These are phyloP conservation scores for Enteromius anoplus DNA, from an alignment of 2,797 vertebrate genomes.

Conservation along the genomic window DNA sequence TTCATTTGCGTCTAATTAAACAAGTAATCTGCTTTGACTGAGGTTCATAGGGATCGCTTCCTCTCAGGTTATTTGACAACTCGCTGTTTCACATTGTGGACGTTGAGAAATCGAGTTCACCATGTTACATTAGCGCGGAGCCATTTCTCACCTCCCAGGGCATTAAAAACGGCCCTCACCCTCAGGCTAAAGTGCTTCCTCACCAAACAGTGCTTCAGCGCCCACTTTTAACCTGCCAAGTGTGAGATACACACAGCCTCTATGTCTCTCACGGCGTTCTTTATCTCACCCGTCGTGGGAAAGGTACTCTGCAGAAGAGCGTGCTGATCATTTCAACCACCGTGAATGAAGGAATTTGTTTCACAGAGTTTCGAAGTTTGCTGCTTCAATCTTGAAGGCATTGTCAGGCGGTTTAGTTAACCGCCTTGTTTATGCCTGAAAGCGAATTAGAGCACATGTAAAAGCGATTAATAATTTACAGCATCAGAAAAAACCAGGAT, in stretches of 20 bases:
- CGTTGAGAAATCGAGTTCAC: not conserved
- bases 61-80: not conserved
- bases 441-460: not conserved
- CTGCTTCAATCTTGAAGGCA: slow-evolving; percentile 15
- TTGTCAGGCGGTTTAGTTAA: slow-evolving; percentile 34
- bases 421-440: slow-evolving; percentile 12
- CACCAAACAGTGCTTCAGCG: slow-evolving; percentile 33
- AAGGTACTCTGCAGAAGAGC: slow-evolving; percentile 16
- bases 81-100: not conserved
- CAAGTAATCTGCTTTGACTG: not conserved
- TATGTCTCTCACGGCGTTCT: slow-evolving; percentile 23
- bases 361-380: not conserved
- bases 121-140: slow-evolving; percentile 34
- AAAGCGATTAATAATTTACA: slow-evolving; percentile 51
- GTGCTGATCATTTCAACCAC: slow-evolving; percentile 32
- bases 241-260: slow-evolving; percentile 37
- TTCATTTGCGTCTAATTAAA: not conserved
- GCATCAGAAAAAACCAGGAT: slow-evolving; percentile 24
- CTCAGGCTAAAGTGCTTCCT: slow-evolving; percentile 40
- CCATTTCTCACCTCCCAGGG: slow-evolving; percentile 44
- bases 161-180: slow-evolving; percentile 27
- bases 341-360: slow-evolving; percentile 26
- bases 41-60: not conserved
- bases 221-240: slow-evolving; percentile 46
- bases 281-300: slow-evolving; percentile 30